Base-by-base conservation (phyloP, 2,113 vertebrate genomes). In the Grallaria varia region DNA sequence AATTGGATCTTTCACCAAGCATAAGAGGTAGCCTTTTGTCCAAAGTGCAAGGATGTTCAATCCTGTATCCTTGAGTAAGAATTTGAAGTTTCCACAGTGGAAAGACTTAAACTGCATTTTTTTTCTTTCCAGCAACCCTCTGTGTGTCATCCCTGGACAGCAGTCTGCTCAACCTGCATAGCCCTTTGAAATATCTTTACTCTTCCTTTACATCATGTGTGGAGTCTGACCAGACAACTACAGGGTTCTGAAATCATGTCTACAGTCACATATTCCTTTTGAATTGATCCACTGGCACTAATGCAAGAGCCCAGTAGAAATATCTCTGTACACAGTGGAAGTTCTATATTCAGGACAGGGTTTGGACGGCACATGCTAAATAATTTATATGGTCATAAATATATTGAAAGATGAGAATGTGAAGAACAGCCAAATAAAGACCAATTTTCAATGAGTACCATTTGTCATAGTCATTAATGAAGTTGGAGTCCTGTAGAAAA, bases 391-490 rank as follows among this genome's bases (percentile, higher is more conserved):
- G 9, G 37, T 66, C 39, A 69, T 85, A n/a, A n/a, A 47, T 21
- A 63, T n/a, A 66, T 19, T 85, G 84, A 91, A 91, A 89, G 91
- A 93, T 52, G 84, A 93, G 45, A 50, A 67, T 82, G 31, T 59
- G 82, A 85, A 59, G 63, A 93, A n/a, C n/a, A 30, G 55, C 55
- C 45, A 58, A 52, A 95, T 76, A 93, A 95, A 72, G 74, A 87
- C 71, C 24, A 62, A 14, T 75, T 39, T 89, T 59, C 83, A 75
- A 21, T 67, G 73, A 93, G 35, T 19, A 52, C 39, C 49, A 93
- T 93, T 90, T 91, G 4, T 96, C 78, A 91, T 9, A 58, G 10
- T 8, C 53, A 30, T 69, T 91, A 90, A 90, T 35, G 59, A 96
- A 35, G 33, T 2, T 79, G 58, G 37, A 91, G 37, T 50, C 64